Conservation (phyloP, 2,888 invertebrate species). For the Isoperla grammatica region DNA sequence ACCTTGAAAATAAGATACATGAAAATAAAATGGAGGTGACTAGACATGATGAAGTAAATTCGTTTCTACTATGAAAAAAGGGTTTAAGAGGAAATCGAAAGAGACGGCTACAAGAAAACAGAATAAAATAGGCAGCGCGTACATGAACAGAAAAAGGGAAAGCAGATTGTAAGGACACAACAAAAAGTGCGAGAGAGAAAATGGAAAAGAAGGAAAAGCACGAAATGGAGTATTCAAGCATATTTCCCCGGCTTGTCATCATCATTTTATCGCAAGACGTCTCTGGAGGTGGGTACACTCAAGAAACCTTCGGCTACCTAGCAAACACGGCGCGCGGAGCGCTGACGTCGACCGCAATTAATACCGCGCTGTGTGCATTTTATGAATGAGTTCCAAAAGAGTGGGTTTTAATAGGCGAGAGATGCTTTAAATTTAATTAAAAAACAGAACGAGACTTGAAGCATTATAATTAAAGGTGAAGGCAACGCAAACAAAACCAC, state of each 20-base stretch:
- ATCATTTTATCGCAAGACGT: constrained; percentile 9
- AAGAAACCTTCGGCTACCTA: no score
- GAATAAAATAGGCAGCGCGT: no score
- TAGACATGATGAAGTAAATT: constrained; percentile 15
- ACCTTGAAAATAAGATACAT: constrained; percentile 8
- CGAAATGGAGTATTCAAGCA: constrained; percentile 1
- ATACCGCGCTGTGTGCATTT: constrained; percentile 10
- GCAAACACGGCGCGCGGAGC: no score
- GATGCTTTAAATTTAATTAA: constrained; percentile 12
- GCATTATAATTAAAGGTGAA: no score
- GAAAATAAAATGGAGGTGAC: constrained; percentile 10
- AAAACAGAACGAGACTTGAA: not conserved
- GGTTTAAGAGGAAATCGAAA: constrained; percentile 8
- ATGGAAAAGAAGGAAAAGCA: not conserved
- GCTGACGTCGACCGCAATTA: not conserved
- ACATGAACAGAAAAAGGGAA: not conserved
- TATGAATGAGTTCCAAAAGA: constrained; percentile 1
- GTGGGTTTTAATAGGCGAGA: constrained; percentile 5
- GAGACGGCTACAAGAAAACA: not conserved
- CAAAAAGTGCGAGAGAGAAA: not conserved
- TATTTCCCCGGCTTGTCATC: constrained; percentile 14
- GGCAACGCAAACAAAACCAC: no score
- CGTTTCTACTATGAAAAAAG: constrained; percentile 7
- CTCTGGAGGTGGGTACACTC: not conserved
- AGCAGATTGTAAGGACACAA: not conserved